A percentile compares a stretch with the other conserved stretches of the same genome.
phyloP scores from a whole-genome alignment of 2,113 vertebrate species.

The Orthochromis malagaraziensis region DNA sequence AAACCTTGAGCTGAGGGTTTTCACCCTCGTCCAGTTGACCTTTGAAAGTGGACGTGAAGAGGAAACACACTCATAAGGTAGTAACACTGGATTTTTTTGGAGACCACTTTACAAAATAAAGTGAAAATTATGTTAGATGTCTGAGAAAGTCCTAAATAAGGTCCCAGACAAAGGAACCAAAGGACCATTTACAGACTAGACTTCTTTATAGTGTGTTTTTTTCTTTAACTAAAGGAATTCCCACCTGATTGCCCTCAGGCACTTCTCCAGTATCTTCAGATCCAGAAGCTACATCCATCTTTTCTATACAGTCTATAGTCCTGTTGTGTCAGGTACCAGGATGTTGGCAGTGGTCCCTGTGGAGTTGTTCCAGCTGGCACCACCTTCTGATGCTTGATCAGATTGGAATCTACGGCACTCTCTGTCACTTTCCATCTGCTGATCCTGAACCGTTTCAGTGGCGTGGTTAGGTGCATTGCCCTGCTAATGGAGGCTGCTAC shows the following conservation, averaged over 20 bases:
- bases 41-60: not conserved
- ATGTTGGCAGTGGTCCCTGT: not conserved
- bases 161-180: not conserved
- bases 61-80: not conserved
- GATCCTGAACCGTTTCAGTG: not conserved
- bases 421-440: not conserved
- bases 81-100: not conserved
- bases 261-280: not conserved
- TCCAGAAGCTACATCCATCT: not conserved
- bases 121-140: not conserved
- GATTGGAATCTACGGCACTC: not conserved
- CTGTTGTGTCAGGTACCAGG: not conserved
- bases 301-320: not conserved
- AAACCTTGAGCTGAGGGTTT: not conserved
- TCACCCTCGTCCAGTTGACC: not conserved
- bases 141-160: not conserved
- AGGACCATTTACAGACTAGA: not conserved
- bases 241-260: not conserved
- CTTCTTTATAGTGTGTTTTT: not conserved
- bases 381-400: not conserved
- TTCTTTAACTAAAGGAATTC: not conserved
- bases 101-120: not conserved
- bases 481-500: not conserved
- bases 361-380: not conserved
- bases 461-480: not conserved